A percentile compares a stretch with the other conserved stretches of the same genome.
Evolutionary conservation across 1,140 invertebrate species (phyloP).

Genomic region (Drosophila teissieri): DNA sequence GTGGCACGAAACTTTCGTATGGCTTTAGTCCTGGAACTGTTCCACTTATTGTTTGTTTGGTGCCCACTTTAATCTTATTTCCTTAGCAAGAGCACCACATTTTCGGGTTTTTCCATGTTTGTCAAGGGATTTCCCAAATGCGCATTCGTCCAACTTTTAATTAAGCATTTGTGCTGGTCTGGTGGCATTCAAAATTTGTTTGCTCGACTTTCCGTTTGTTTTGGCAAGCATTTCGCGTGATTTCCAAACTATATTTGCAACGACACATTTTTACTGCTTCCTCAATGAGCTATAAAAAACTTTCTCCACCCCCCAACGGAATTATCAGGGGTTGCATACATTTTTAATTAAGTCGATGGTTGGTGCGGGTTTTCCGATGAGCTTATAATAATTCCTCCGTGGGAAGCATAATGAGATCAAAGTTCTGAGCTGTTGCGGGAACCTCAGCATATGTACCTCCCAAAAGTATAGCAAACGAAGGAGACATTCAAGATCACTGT

Average conservation of each 20-base stretch:
- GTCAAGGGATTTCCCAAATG: slow-evolving; percentile 16
- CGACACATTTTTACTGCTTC: slow-evolving; percentile 38
- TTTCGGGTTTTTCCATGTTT: slow-evolving; percentile 21
- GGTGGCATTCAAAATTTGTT: slow-evolving; percentile 40
- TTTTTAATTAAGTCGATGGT: slow-evolving; percentile 44
- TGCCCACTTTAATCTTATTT: slow-evolving; percentile 45
- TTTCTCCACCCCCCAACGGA: slow-evolving; percentile 9
- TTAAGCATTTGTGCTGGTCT: slow-evolving; percentile 55
- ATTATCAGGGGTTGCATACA: slow-evolving; percentile 28
- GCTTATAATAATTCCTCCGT: slow-evolving; percentile 16
- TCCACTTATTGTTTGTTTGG: slow-evolving; percentile 33
- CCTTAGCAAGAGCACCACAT: slow-evolving; percentile 19
- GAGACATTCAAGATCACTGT: slow-evolving; percentile 11
- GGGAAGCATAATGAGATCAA: slow-evolving; percentile 14
- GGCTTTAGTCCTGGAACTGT: slow-evolving; percentile 24
- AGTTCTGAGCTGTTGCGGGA: slow-evolving; percentile 15
- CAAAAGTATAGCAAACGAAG: neutral
- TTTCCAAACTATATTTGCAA: slow-evolving; percentile 50
- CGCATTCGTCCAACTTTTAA: slow-evolving; percentile 62
- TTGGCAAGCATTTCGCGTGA: slow-evolving; percentile 11
- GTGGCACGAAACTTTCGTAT: slow-evolving; percentile 36
- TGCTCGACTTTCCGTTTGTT: slow-evolving; percentile 31
- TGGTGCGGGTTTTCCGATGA: slow-evolving; percentile 9
- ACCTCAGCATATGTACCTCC: neutral
- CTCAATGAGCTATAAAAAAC: slow-evolving; percentile 14